Conservation (phyloP, 2,113 vertebrate genomes). For the Brienomyrus longianalis region DNA sequence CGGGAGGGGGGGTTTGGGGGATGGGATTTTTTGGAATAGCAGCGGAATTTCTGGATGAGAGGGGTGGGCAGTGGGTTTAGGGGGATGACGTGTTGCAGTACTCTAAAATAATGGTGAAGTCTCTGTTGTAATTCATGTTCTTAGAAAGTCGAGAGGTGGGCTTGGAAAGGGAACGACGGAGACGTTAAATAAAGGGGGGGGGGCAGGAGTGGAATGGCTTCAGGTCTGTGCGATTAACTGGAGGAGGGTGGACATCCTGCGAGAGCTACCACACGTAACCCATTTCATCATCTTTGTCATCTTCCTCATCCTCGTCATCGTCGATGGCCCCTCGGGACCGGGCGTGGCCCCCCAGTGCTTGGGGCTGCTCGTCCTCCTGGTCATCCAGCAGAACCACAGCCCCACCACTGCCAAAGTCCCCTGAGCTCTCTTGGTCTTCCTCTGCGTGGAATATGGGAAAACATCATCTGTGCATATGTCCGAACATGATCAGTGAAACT, state of each 20-base stretch:
- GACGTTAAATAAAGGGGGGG: constrained; percentile 30
- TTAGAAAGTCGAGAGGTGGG: neutral
- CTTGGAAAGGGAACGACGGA: neutral
- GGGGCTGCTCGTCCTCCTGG: constrained; percentile 75
- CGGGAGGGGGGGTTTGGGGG: neutral
- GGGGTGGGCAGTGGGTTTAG: neutral
- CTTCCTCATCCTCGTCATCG: constrained; percentile 88
- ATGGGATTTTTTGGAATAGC: neutral
- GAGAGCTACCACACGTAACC: constrained; percentile 74
- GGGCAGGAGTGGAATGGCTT: constrained; percentile 64
- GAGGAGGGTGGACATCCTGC: constrained; percentile 42
- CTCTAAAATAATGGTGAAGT: constrained; percentile 4
- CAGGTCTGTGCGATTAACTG: constrained; percentile 62
- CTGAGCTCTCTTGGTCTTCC: constrained; percentile 89
- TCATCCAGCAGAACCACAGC: constrained; percentile 80
- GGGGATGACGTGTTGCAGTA: constrained; percentile 1
- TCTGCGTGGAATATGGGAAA: neutral
- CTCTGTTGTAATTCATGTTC: constrained; percentile 14
- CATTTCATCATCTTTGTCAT: constrained; percentile 87
- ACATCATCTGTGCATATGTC: neutral
- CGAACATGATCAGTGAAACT: neutral
- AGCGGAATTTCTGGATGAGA: neutral
- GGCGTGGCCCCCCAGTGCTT: constrained; percentile 62
- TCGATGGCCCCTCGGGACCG: constrained; percentile 76
- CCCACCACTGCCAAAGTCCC: constrained; percentile 85